Base-by-base conservation (phyloP, 2,888 invertebrate species). In the Dioctria linearis region DNA sequence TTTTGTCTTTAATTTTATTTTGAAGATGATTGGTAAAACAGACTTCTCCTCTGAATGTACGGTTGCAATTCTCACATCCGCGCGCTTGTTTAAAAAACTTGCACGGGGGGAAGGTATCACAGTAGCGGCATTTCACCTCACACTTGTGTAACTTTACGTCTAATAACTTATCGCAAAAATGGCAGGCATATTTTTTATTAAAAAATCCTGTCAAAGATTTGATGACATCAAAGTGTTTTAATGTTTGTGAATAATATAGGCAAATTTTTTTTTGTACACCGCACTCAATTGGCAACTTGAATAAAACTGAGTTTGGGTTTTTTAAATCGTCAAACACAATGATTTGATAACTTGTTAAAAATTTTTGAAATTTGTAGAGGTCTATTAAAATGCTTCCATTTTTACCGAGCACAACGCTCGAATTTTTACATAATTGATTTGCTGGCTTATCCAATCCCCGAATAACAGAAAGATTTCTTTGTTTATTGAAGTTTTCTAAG, bases 321-420 rank as follows among this genome's bases (percentile, higher is more conserved):
- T 78, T 78, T 3, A 66, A 25, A 25, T 25, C 25, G 25, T 25
- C 25, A 25, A 25, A 25, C 25, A 25, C 25, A 25, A 25, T 25
- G 43, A 78, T 78, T 49, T 78, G 78, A 63, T 40, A 78, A 63
- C 63, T 39, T 46, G 42, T 78, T 49, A 78, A 78, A 78, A 25
- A 78, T 4, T 46, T 78, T 78, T 78, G 67, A 42, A 67, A 79
- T 79, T 67, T 67, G 46, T 78, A 78, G 46, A 78, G 63, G 49
- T 65, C 65, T 78, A 46, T 37, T 67, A 79, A 67, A 37, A 79
- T 57, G 43, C 67, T 67, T 5, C 79, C 57, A 42, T 79, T 51
- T 43, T 66, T 43, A 8, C 59, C n/a, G 25, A 79, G 40, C 51
- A 40, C 13, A 2, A 79, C 79, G 5, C 57, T 66, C 51, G 79